These are phyloP conservation scores for Acrobasis consociella DNA, from an alignment of 2,888 invertebrate species.

Conservation along the genomic window DNA sequence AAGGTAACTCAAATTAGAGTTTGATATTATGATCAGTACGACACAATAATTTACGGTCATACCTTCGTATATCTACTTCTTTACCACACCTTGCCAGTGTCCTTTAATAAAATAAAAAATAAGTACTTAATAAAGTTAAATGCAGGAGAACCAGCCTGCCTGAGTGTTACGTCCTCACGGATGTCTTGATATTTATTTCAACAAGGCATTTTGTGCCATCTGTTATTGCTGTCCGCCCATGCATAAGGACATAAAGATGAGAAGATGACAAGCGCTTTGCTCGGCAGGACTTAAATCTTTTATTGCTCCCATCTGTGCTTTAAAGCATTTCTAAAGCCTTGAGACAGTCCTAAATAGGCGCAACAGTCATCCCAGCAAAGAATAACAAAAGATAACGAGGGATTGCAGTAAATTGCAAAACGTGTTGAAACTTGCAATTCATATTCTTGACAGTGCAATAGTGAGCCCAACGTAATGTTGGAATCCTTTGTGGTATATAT, in stretches of 20 bases:
- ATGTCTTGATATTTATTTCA: background rate
- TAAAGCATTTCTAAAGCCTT: background rate
- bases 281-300: background rate
- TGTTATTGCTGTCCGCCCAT: too few relatives aligned
- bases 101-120: too few relatives aligned
- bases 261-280: background rate
- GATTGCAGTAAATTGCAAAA: slow-evolving; percentile 6
- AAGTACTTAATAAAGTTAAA: too few relatives aligned
- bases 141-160: too few relatives aligned
- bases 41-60: too few relatives aligned
- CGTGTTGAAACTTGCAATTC: slow-evolving; percentile 36
- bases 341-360: background rate
- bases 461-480: slow-evolving; percentile 21
- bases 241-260: background rate
- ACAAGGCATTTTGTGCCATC: too few relatives aligned
- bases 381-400: slow-evolving; percentile 14
- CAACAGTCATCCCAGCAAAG: background rate
- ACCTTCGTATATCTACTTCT: too few relatives aligned
- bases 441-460: slow-evolving; percentile 40
- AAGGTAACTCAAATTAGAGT: too few relatives aligned
- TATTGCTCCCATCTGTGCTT: background rate
- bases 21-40: too few relatives aligned
- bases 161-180: background rate
- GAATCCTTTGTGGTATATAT: slow-evolving; percentile 2
- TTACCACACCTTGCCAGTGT: too few relatives aligned